Evolutionary conservation across 2,113 vertebrate species (phyloP).

Genomic region (Pithys albifrons): DNA sequence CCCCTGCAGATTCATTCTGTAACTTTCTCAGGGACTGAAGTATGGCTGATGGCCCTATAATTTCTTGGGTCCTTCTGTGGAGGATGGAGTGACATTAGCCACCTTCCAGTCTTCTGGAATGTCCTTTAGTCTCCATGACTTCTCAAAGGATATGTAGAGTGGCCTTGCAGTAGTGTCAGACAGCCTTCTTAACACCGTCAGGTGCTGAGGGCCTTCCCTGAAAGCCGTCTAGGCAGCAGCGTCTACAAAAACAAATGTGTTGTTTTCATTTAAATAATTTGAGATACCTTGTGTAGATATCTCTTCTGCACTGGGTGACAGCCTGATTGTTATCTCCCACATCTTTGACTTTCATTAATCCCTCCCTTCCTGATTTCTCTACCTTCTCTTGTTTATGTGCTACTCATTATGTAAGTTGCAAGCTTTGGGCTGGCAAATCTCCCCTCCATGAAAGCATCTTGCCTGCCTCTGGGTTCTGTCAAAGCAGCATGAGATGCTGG

Average conservation of each 20-base stretch:
- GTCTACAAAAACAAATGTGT: not conserved
- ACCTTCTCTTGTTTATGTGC: slow-evolving; percentile 10
- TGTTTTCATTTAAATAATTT: slow-evolving; percentile 45
- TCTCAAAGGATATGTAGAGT: not conserved
- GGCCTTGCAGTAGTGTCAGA: accelerated
- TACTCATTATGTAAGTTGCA: not conserved
- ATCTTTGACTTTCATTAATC: slow-evolving; percentile 52
- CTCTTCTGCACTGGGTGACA: not conserved
- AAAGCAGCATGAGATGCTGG: not conserved
- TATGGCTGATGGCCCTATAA: not conserved
- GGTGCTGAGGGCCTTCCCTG: not conserved
- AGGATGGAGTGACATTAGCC: not conserved
- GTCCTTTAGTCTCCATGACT: not conserved
- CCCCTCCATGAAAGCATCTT: not conserved
- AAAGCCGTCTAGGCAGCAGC: not conserved
- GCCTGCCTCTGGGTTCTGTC: not conserved
- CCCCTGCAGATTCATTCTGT: not conserved
- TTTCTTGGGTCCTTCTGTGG: not conserved
- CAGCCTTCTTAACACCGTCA: not conserved
- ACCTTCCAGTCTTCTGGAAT: not conserved
- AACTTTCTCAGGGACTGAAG: not conserved
- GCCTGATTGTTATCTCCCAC: slow-evolving; percentile 27
- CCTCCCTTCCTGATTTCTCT: slow-evolving; percentile 54
- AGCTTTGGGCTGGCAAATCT: not conserved
- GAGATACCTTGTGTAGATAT: slow-evolving; percentile 43